Base-by-base conservation (phyloP, 2,113 vertebrate genomes). In the Acanthochromis polyacanthus region DNA sequence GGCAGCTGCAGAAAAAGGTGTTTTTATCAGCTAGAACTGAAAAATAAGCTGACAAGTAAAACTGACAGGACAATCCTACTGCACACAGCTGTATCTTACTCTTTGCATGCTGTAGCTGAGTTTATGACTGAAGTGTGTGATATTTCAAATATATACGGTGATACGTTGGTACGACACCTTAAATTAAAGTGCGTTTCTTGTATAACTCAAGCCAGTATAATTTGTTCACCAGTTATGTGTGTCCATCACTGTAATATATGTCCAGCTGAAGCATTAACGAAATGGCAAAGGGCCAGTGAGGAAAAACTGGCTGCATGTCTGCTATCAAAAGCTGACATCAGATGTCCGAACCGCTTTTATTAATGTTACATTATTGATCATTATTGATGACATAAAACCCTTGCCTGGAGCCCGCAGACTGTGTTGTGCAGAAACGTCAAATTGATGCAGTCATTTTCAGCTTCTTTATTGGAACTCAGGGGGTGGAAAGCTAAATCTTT, bases 241-340 rank as follows among this genome's bases (percentile, higher is more conserved):
- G 55, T 83, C 52, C 58, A 45, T 55, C 65, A 23, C 1, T 51
- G 51, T 43, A 40, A 22, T 46, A 23, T 55, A 45, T 78, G 62
- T 76, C 63, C 75, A 73, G 77, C 65, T 53, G 12, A 43, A 61
- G 56, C 75, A 80, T 69, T 78, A 81, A 82, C 72, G 74, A 73
- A 73, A 86, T 79, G 67, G 73, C 82, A 71, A 76, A 57, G 53
- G 9, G 74, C 81, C 83, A 80, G 52, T 7, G n/a, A 71, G 55
- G 58, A 77, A 69, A 23, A 28, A 55, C 28, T 25, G 69, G 14
- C 46, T 60, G 38, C 4, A 38, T 16, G 22, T 63, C 59, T 1
- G 25, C 22, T 3, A 22, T 78, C 40, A 23, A 38, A 73, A 60
- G 64, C 58, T 59, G 58, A 59, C 59, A 60, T 32, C 40, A 71